Conservation (phyloP, 1,140 invertebrate genomes). For the Drosophila parvula region DNA sequence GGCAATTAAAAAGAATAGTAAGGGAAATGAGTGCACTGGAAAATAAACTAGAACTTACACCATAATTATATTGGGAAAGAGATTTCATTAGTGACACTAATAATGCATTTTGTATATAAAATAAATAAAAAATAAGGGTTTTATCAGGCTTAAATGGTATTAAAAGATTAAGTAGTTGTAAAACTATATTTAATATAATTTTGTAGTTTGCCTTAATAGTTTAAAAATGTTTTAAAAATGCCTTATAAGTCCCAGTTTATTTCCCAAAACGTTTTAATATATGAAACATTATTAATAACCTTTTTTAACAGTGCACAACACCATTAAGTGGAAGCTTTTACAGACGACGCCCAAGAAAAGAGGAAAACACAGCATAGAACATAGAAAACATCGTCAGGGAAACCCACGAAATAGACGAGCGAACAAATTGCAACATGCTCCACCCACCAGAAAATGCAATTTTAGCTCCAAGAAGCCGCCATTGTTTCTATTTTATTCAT, state of each 20-base stretch:
- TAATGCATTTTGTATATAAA: not conserved
- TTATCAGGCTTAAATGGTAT: not conserved
- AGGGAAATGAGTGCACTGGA: slow-evolving; percentile 8
- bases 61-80: not conserved
- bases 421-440: slow-evolving; percentile 61
- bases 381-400: slow-evolving; percentile 41
- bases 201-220: too few species aligned
- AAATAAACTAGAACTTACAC: not conserved
- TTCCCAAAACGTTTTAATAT: not conserved
- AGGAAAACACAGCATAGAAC: slow-evolving; percentile 38
- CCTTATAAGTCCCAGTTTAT: not conserved
- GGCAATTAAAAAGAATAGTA: slow-evolving; percentile 64
- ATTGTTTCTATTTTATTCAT: slow-evolving; percentile 64
- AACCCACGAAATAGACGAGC: slow-evolving; percentile 41
- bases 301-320: not conserved
- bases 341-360: slow-evolving; percentile 29
- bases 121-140: not conserved
- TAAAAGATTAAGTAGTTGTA: not conserved
- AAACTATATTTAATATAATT: not conserved
- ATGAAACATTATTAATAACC: too few species aligned
- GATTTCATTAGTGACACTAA: too few species aligned
- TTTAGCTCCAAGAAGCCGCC: slow-evolving; percentile 31
- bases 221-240: not conserved
- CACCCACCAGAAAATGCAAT: slow-evolving; percentile 66
- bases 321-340: slow-evolving; percentile 19